Evolutionary conservation across 35 echinoderm and acorn worm species (phyloP), one percentile per base, ranked within the genome.

Genomic region (Acanthaster planci): DNA sequence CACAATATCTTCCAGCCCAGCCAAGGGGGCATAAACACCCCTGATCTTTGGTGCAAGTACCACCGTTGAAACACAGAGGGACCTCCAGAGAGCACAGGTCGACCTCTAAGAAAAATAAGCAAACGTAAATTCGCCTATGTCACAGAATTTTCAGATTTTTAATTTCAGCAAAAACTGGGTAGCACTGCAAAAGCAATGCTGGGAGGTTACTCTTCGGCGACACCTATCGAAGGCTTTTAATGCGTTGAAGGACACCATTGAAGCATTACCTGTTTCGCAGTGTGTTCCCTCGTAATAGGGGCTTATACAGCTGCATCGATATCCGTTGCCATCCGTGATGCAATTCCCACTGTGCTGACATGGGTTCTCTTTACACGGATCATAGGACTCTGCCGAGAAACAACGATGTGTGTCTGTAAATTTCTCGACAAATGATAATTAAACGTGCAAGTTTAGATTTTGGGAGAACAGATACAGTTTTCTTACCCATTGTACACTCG

Each of bases 261-360:
- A 1, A 23, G 18, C 19, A 21, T 67, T 67, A 67, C 59, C 59
- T 27, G 21, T 67, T 67, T 67, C 59, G 30, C 59, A 67, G 30
- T 67, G 5, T 67, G 21, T 14, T 67, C 59, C 59, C 23, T 67
- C n/a, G 23, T 27, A 67, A 8, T 21, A 1, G 21, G 59, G 59
- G 30, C 59, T 7, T 14, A 67, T 67, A 67, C 59, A 67, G 23
- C 59, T 67, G 59, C 59, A 67, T 22, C n/a, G 21, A 67, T 67
- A 67, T 2, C 59, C 59, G 23, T 67, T n/a, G 23, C 30, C 59
- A n/a, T 31, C 59, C n/a, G 8, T 67, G 12, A 67, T 67, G 59
- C 59, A 67, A n/a, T 67, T n/a, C 23, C 59, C 59, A 8, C n/a
- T 27, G 23, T 67, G 21, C n/a, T 67, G 59, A 31, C 59, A 67